These are phyloP conservation scores for Pseudoatta argentina DNA, from an alignment of 1,140 invertebrate species.

Conservation along the genomic window DNA sequence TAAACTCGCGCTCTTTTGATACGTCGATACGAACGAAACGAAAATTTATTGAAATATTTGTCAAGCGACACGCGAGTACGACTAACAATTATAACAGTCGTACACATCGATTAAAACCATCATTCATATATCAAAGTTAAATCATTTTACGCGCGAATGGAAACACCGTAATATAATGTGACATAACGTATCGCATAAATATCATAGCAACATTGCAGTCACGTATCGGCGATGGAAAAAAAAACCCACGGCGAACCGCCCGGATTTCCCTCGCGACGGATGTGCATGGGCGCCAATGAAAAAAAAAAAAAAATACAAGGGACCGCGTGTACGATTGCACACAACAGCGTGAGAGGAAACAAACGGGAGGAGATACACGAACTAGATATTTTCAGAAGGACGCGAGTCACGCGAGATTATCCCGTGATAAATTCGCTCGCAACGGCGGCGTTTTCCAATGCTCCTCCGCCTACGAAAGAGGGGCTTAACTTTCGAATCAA, in stretches of 20 bases:
- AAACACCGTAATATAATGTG: conserved; percentile 8
- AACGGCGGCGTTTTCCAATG: conserved; percentile 28
- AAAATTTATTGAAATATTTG: conserved; percentile 45
- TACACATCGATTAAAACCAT: background rate
- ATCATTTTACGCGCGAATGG: conserved; percentile 38
- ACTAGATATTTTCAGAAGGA: conserved; percentile 51
- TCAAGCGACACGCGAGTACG: conserved; percentile 9
- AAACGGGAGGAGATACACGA: background rate
- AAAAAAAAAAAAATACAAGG: conserved; percentile 17
- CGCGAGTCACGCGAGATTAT: conserved; percentile 47
- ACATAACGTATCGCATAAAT: conserved; percentile 9
- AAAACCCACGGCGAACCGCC: background rate
- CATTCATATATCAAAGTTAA: conserved; percentile 14
- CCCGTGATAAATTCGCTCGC: conserved; percentile 62
- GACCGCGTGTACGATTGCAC: background rate
- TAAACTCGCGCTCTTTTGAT: conserved; percentile 41
- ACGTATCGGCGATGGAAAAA: background rate
- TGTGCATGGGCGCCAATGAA: conserved; percentile 15
- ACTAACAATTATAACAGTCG: conserved; percentile 18
- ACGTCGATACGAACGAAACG: background rate
- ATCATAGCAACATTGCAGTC: conserved; percentile 14
- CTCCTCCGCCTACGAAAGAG: background rate
- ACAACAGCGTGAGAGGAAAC: background rate
- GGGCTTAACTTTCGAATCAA: conserved; percentile 65
- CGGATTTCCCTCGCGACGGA: conserved; percentile 49